Evolutionary conservation across 1,140 invertebrate species (phyloP).

Genomic region (Cataglyphis hispanica): DNA sequence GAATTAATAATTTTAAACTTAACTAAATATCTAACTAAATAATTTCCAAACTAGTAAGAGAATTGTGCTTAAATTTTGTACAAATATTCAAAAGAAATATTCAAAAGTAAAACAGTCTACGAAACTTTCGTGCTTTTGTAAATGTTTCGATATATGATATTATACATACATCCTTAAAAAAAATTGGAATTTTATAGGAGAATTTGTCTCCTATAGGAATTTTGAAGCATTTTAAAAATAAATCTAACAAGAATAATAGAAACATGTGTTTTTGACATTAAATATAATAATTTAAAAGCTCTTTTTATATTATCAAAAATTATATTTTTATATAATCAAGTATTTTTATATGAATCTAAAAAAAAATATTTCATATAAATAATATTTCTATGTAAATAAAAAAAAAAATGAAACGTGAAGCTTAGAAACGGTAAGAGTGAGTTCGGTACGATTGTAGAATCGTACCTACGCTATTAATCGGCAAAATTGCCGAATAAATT

Average conservation of each 20-base stretch:
- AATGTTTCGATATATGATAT: no score
- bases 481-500: constrained; percentile 30
- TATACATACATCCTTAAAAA: no score
- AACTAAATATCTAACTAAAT: no score
- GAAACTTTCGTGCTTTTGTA: no score
- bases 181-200: no score
- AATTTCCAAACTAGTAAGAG: no score
- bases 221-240: background rate
- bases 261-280: background rate
- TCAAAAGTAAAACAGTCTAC: no score
- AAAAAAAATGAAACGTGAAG: background rate
- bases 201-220: background rate
- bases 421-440: background rate
- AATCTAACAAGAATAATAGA: background rate
- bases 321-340: background rate
- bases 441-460: background rate
- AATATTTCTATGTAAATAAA: background rate
- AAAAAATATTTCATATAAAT: no score
- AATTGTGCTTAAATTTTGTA: no score
- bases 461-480: background rate
- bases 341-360: no score
- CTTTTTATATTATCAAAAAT: background rate
- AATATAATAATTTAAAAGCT: background rate
- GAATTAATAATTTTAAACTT: no score
- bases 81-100: no score